Percentiles rank a stretch among this genome's conserved stretches.
Evolutionary conservation across 2,888 invertebrate species (phyloP).

Genomic region (Drosophila fulvimacula): DNA sequence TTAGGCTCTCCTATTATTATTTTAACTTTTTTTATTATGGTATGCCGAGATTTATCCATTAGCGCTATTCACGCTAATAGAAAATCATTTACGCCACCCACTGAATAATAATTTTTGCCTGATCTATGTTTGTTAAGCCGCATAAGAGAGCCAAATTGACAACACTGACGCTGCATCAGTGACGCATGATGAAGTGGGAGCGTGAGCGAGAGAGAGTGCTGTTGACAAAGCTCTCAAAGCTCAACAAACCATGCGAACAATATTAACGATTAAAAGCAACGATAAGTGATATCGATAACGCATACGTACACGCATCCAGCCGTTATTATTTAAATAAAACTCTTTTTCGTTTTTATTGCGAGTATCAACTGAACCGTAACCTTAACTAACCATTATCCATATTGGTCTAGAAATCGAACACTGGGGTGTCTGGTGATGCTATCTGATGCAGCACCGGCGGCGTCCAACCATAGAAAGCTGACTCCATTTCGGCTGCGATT

Average conservation of each 20-base stretch:
- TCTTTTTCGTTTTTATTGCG: conserved; percentile 22
- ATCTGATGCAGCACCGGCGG: conserved; percentile 85
- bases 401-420: conserved; percentile 1
- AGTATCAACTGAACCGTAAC: conserved; percentile 43
- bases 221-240: not conserved
- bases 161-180: too few relatives aligned
- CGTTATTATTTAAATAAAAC: not conserved
- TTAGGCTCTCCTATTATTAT: too few relatives aligned
- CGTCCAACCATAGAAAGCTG: conserved; percentile 92
- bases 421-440: not conserved
- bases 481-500: conserved; percentile 92
- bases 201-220: not conserved
- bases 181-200: too few relatives aligned
- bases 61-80: too few relatives aligned
- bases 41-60: too few relatives aligned
- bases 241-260: not conserved
- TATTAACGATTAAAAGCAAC: not conserved
- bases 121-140: too few relatives aligned
- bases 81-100: too few relatives aligned
- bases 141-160: too few relatives aligned
- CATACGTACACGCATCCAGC: not conserved
- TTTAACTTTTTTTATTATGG: too few relatives aligned
- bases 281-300: conserved; percentile 7
- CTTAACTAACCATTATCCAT: conserved; percentile 37
- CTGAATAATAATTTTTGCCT: too few relatives aligned